Conservation (phyloP, 2,797 vertebrate genomes). For the Pelodytes ibericus region DNA sequence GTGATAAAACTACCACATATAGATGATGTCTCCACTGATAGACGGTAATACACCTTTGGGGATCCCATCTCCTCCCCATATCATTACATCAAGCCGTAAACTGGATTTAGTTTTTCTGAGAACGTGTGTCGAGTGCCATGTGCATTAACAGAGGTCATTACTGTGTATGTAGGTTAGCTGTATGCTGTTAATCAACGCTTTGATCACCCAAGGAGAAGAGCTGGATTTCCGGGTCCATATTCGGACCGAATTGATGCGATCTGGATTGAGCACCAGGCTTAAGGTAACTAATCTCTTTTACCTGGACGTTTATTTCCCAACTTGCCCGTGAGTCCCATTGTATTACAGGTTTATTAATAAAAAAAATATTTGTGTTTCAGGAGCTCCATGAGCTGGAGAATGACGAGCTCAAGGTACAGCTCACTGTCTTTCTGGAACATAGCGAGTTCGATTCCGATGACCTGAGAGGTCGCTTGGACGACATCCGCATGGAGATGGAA, state of each 20-base stretch:
- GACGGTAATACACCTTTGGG: too few species aligned
- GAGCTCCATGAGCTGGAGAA: constrained; percentile 85
- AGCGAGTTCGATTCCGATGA: constrained; percentile 89
- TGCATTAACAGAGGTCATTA: not conserved
- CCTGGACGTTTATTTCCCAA: too few species aligned
- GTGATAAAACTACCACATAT: too few species aligned
- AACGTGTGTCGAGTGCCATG: too few species aligned
- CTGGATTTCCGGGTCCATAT: constrained; percentile 92
- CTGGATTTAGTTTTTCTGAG: too few species aligned
- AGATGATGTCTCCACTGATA: too few species aligned
- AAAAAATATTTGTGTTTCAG: constrained; percentile 62
- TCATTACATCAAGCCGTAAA: too few species aligned
- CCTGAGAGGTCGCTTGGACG: constrained; percentile 82
- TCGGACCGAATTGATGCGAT: constrained; percentile 86
- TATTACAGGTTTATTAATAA: not conserved
- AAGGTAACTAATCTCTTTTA: constrained; percentile 69
- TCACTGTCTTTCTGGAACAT: constrained; percentile 85
- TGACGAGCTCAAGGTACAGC: constrained; percentile 87
- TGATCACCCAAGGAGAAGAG: constrained; percentile 88
- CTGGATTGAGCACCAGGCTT: constrained; percentile 79
- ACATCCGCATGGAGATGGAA: constrained; percentile 92
- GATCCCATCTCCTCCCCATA: too few species aligned
- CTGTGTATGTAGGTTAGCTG: constrained; percentile 70
- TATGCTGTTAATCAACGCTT: constrained; percentile 89
- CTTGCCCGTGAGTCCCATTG: not conserved